Conservation (phyloP, 2,888 invertebrate genomes). For the Carcina quercana region DNA sequence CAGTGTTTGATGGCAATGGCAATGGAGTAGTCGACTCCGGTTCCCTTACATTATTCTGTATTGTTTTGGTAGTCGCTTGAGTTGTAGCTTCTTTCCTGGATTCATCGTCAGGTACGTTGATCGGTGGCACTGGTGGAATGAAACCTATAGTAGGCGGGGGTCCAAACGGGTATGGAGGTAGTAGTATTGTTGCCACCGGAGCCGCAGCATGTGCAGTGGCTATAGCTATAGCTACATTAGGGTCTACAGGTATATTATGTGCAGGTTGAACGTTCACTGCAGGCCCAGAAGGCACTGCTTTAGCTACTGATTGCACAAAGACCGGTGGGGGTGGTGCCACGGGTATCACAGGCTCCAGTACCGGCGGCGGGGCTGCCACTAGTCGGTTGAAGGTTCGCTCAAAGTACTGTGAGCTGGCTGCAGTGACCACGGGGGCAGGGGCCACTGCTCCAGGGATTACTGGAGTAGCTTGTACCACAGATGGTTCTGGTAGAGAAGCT, state of each 20-base stretch:
- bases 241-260: constrained; percentile 32
- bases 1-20: constrained; percentile 41
- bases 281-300: constrained; percentile 4
- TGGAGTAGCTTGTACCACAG: too few species aligned
- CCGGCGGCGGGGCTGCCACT: constrained; percentile 41
- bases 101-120: constrained; percentile 31
- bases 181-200: constrained; percentile 56
- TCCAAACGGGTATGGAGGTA: constrained; percentile 62
- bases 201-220: constrained; percentile 62
- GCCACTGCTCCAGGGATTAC: constrained; percentile 13
- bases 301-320: constrained; percentile 21
- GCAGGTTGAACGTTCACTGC: constrained; percentile 20
- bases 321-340: constrained; percentile 27
- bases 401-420: constrained; percentile 80
- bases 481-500: constrained; percentile 7
- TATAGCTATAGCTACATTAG: constrained; percentile 57
- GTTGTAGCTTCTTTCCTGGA: constrained; percentile 41
- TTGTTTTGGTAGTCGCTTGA: constrained; percentile 33
- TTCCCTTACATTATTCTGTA: constrained; percentile 33
- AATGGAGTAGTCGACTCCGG: constrained; percentile 43
- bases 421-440: constrained; percentile 73
- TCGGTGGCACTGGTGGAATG: constrained; percentile 36
- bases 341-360: constrained; percentile 17
- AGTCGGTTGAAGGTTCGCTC: constrained; percentile 77
- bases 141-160: constrained; percentile 49